phyloP scores from a whole-genome alignment of 2,113 vertebrate species.

The Sphyrna mokarran region DNA sequence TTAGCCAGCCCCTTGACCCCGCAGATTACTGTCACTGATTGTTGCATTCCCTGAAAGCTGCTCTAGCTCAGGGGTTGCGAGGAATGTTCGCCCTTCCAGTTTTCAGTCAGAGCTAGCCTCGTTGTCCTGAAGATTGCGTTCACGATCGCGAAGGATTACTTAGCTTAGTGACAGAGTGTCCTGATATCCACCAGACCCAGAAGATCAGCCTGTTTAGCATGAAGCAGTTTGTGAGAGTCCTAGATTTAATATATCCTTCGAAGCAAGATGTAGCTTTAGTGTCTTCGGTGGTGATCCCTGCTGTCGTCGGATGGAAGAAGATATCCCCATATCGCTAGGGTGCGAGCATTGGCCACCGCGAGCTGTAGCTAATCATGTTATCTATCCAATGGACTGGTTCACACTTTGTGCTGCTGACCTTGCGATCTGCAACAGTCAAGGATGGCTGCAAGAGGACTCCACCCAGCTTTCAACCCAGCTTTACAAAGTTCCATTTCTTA shows the following conservation, averaged over 20 bases:
- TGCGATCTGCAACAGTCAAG: constrained; percentile 34
- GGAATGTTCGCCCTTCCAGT: neutral
- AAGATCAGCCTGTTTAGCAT: neutral
- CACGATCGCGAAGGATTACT: neutral
- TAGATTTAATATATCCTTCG: neutral
- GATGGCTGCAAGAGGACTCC: constrained; percentile 35
- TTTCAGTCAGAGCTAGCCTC: neutral
- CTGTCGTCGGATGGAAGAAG: constrained; percentile 32
- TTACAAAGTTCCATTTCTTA: constrained; percentile 35
- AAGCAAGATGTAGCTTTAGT: constrained; percentile 29
- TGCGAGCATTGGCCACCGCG: constrained; percentile 9
- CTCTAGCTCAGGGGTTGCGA: neutral
- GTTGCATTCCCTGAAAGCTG: neutral
- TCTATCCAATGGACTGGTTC: constrained; percentile 29
- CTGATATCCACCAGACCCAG: neutral
- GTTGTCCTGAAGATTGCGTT: neutral
- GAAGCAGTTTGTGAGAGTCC: neutral
- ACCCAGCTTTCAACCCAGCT: constrained; percentile 3
- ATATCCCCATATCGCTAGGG: constrained; percentile 13
- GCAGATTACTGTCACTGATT: neutral
- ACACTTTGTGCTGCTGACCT: constrained; percentile 35
- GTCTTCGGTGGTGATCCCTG: constrained; percentile 7
- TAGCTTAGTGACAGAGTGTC: constrained; percentile 8
- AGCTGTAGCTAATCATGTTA: constrained; percentile 11
- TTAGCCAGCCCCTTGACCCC: neutral